Evolutionary conservation across 2,797 vertebrate genomes (phyloP).

Genomic region (Cebuella pygmaea): DNA sequence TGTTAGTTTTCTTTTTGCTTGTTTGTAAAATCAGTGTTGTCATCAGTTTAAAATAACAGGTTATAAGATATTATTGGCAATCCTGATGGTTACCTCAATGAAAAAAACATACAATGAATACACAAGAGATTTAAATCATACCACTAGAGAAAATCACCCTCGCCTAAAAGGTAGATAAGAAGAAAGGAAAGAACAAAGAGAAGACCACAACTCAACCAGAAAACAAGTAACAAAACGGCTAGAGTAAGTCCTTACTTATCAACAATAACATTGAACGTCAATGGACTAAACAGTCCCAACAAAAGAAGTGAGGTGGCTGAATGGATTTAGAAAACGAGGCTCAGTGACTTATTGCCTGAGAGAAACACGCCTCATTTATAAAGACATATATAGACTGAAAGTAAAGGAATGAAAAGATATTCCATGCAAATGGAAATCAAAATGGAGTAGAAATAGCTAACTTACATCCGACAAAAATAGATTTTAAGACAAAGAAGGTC

Average conservation of each 20-base stretch:
- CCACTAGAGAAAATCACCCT: background rate
- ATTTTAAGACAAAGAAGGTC: background rate
- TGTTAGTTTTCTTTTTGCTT: too few relatives aligned
- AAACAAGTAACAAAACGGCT: background rate
- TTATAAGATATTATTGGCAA: background rate
- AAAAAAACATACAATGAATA: background rate
- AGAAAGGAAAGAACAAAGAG: background rate
- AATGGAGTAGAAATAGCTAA: background rate
- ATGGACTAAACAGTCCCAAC: background rate
- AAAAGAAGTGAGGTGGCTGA: background rate
- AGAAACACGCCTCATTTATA: background rate
- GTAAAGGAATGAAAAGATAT: background rate
- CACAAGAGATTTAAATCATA: background rate
- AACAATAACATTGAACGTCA: background rate
- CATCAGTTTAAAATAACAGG: too few relatives aligned
- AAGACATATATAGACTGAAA: background rate
- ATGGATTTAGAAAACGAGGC: background rate
- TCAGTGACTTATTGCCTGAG: background rate
- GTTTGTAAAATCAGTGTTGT: too few relatives aligned
- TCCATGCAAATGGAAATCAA: background rate
- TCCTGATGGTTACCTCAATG: background rate
- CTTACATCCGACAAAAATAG: background rate
- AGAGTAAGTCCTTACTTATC: background rate
- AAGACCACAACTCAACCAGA: background rate
- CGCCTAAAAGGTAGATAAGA: background rate